Conservation (phyloP, 2,113 vertebrate genomes). For the Acanthochromis polyacanthus region DNA sequence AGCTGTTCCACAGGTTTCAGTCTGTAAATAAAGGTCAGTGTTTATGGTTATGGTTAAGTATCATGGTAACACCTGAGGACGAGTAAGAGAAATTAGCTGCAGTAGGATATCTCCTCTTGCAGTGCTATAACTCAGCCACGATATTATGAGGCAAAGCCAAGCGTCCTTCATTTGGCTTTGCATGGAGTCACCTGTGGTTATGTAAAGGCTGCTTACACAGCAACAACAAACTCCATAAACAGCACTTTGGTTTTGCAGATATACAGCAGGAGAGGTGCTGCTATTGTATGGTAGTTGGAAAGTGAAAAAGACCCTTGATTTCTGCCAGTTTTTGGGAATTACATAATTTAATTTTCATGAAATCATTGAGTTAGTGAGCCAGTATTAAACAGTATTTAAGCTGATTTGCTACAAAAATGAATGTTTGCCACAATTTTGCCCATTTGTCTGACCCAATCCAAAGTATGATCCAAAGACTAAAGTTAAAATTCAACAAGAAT, state of each 20-base stretch:
- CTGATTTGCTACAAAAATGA: too few relatives aligned
- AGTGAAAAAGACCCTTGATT: neutral
- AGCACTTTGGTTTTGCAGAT: constrained; percentile 41
- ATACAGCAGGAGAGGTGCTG: neutral
- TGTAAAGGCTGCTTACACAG: constrained; percentile 48
- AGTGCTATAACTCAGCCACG: neutral
- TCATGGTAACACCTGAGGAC: neutral
- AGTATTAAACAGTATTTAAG: too few relatives aligned
- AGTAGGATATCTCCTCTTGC: neutral
- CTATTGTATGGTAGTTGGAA: neutral
- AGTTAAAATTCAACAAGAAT: too few relatives aligned
- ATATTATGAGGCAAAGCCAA: neutral
- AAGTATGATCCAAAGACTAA: too few relatives aligned
- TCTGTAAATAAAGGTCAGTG: constrained; percentile 58
- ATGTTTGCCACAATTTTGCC: too few relatives aligned
- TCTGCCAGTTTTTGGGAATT: neutral
- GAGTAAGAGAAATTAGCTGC: neutral
- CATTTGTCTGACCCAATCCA: too few relatives aligned
- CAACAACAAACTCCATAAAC: constrained; percentile 37
- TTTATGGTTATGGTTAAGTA: constrained; percentile 40
- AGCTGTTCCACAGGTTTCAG: constrained; percentile 70
- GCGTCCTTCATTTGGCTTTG: neutral
- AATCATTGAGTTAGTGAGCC: too few relatives aligned
- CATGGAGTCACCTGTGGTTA: constrained; percentile 8
- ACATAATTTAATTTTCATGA: neutral